Percentiles rank a stretch among this genome's conserved stretches.
These are phyloP conservation scores for Caenorhabditis sp. DNA, from an alignment of 2,888 invertebrate species.

Conservation along the genomic window DNA sequence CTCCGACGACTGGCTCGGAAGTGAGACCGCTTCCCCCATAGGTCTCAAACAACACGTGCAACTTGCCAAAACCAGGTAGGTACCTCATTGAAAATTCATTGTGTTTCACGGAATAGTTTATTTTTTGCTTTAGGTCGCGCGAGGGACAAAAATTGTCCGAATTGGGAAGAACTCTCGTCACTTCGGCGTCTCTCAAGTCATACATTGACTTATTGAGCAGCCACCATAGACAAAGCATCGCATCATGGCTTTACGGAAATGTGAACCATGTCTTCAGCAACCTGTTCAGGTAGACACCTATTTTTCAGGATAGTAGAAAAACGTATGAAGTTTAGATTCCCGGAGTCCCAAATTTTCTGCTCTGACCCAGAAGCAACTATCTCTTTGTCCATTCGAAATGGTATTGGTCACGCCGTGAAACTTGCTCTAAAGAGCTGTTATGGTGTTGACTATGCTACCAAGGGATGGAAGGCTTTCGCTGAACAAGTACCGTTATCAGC, in stretches of 20 bases:
- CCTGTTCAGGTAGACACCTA: conserved; percentile 59
- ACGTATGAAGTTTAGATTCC: conserved; percentile 69
- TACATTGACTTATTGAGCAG: conserved; percentile 78
- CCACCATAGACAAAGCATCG: conserved; percentile 76
- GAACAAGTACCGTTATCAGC: conserved; percentile 73
- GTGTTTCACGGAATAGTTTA: background rate
- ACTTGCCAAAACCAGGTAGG: conserved; percentile 70
- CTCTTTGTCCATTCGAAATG: conserved; percentile 70
- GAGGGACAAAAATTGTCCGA: conserved; percentile 75
- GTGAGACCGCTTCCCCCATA: conserved; percentile 44
- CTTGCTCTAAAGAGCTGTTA: conserved; percentile 74
- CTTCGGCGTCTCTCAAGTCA: conserved; percentile 74
- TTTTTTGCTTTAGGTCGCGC: conserved; percentile 53
- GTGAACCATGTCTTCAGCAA: conserved; percentile 69
- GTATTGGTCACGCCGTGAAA: conserved; percentile 76
- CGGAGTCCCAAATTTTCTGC: conserved; percentile 71
- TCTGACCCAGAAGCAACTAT: conserved; percentile 73
- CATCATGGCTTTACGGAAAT: conserved; percentile 76
- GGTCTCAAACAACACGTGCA: conserved; percentile 60
- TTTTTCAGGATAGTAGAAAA: too few species aligned
- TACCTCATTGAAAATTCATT: conserved; percentile 43
- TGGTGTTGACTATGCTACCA: conserved; percentile 70
- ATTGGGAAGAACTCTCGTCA: conserved; percentile 76
- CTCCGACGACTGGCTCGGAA: conserved; percentile 75
- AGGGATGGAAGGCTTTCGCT: conserved; percentile 74